Evolutionary conservation across 1,140 invertebrate species (phyloP).

Genomic region (Ctenoplectra terminalis): DNA sequence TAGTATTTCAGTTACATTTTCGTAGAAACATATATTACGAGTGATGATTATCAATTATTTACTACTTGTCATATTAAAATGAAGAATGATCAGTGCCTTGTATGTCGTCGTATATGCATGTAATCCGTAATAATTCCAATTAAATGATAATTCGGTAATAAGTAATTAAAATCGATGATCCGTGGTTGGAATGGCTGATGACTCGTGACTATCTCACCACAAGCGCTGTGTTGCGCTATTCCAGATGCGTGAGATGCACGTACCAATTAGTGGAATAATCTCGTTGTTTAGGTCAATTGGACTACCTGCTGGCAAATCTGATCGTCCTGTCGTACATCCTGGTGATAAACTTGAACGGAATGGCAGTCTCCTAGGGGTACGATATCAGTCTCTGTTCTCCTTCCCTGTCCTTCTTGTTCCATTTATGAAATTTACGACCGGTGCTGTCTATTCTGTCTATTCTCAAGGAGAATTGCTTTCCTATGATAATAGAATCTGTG

Average conservation of each 20-base stretch:
- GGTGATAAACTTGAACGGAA: slow-evolving; percentile 46
- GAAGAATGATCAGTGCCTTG: not conserved
- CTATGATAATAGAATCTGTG: not conserved
- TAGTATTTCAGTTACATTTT: no score
- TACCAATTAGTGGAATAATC: slow-evolving; percentile 74
- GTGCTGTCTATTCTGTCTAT: not conserved
- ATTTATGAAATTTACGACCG: not conserved
- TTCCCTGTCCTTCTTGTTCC: not conserved
- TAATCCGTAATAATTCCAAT: not conserved
- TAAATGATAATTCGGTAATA: slow-evolving; percentile 16
- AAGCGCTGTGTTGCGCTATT: slow-evolving; percentile 47
- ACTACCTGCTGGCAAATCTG: slow-evolving; percentile 45
- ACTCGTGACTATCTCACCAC: slow-evolving; percentile 4
- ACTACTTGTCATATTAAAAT: not conserved
- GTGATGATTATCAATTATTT: no score
- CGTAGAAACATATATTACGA: no score
- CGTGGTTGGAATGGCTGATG: not conserved
- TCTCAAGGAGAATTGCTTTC: slow-evolving; percentile 11
- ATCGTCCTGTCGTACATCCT: slow-evolving; percentile 25
- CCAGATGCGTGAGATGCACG: slow-evolving; percentile 34
- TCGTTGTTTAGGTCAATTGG: slow-evolving; percentile 76
- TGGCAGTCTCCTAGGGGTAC: slow-evolving; percentile 21
- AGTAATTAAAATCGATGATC: slow-evolving; percentile 31
- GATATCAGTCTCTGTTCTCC: not conserved
- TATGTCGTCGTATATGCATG: not conserved